Base-by-base conservation (phyloP, 2,113 vertebrate genomes). In the Microcebus griseorufus region DNA sequence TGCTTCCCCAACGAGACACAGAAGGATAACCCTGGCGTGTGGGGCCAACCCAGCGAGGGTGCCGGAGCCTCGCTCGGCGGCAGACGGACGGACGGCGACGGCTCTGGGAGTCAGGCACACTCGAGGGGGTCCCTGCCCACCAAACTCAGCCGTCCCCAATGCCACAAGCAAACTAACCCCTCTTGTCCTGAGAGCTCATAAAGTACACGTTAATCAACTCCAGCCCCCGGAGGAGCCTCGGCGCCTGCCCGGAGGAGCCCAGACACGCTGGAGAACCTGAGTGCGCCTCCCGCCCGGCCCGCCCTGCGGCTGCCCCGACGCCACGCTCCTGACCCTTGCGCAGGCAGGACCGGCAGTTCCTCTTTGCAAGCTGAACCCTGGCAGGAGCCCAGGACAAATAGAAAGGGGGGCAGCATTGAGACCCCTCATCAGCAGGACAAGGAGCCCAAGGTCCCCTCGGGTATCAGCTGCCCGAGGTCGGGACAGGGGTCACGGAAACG, bases 231-330 rank as follows among this genome's bases (percentile, higher is more conserved):
- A 78, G 70, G 48, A 17, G 53, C 22, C 67, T 20, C 10, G 0
- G 0, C 6, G 39, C 42, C 53, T 69, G 48, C 6, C 9, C 48
- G 73, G 37, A 84, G 29, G 62, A 65, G 29, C 18, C 60, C 39
- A 32, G 25, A 34, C 27, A 20, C 6, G 1, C 60, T 34, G 1
- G 1, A 5, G 55, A 37, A 29, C 1, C 0, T 27, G 6, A 2
- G 62, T 0, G 2, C 17, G 37, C 16, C 16, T 23, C 34, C 2
- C 0, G 0, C 4, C 65, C 64, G 2, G 25, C 2, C 70, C 58
- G 0, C 32, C 14, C 42, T 0, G 13, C n/a, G 18, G 37, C 62
- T 11, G 0, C 7, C 18, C 18, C 22, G 14, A 17, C 6, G 5
- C 62, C 42, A 7, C 4, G 12, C 6, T 37, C 7, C 14, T 11